A percentile compares a stretch with the other conserved stretches of the same genome.
phyloP scores from a whole-genome alignment of 2,888 invertebrate genomes.

The Nowickia ferox region DNA sequence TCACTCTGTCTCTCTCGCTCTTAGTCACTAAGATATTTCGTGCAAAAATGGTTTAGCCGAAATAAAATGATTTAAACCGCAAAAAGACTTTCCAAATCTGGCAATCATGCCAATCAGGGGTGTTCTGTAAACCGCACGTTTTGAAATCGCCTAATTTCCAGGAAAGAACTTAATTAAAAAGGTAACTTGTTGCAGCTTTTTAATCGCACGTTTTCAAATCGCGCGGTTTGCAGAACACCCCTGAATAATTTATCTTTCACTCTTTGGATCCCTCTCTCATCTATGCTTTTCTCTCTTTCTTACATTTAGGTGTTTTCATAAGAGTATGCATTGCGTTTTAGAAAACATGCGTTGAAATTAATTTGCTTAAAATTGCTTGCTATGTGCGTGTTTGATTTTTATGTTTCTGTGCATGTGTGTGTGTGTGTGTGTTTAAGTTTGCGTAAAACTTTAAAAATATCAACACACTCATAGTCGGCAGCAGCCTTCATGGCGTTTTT shows the following conservation, averaged over 20 bases:
- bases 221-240: too few relatives aligned
- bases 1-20: background rate
- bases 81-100: too few relatives aligned
- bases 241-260: too few relatives aligned
- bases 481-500: background rate
- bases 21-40: background rate
- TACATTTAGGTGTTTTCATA: background rate
- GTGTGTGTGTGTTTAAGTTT: background rate
- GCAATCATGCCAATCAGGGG: too few relatives aligned
- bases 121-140: too few relatives aligned
- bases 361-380: slow-evolving; percentile 30
- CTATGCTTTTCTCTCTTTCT: background rate
- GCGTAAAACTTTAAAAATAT: background rate
- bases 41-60: too few relatives aligned
- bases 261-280: too few relatives aligned
- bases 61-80: too few relatives aligned
- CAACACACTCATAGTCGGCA: background rate
- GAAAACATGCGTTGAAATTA: slow-evolving; percentile 48
- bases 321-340: background rate
- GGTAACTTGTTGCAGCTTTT: too few relatives aligned
- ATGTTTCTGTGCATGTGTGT: background rate
- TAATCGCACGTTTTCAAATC: too few relatives aligned
- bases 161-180: too few relatives aligned
- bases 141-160: too few relatives aligned
- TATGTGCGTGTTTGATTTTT: background rate